Base-by-base conservation (phyloP, 2,888 invertebrate genomes). In the Sceliomorpha sp. region DNA sequence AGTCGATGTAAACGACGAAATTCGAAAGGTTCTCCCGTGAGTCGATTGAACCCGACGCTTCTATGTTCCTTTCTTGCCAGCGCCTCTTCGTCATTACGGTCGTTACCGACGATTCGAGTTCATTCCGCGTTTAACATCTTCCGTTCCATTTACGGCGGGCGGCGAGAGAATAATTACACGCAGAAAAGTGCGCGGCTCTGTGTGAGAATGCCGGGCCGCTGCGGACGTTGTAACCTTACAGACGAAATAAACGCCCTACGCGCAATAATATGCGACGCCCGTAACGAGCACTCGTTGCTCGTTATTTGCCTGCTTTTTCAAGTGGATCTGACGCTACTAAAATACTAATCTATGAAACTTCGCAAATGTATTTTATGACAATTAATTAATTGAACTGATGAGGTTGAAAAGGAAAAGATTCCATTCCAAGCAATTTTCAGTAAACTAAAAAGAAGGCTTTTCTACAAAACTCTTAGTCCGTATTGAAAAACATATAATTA, bases 111-210 rank as follows among this genome's bases (percentile, higher is more conserved):
- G 53, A 60, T 59, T 66, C 70, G 56, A 70, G 60, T 50, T 55
- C 73, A 58, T 76, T 77, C 67, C 70, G 73, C 75, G 74, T 66
- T 70, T 64, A 73, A 75, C 77, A 75, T 74, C 79, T 80, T 82
- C 80, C 80, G 80, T 77, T 78, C 79, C 71, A 78, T 79, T 81
- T 80, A 76, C 70, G 62, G 36, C 58, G 67, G 62, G 70, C 76
- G 70, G 70, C 70, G 72, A 67, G 74, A 72, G 73, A 71, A 78
- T 80, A 80, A 81, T 81, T 79, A 77, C 70, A 67, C 66, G 50
- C 39, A 63, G 70, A 58, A 64, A 59, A 69, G 20, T 34, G 15
- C 44, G 27, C 45, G 40, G 45, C 60, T n/a, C n/a, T n/a, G n/a
- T 59, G 59, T 67, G 76, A 71, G 69, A 73, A 74, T 59, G 50